Evolutionary conservation across 1,140 invertebrate genomes (phyloP).

Genomic region (Carposina sasakii): DNA sequence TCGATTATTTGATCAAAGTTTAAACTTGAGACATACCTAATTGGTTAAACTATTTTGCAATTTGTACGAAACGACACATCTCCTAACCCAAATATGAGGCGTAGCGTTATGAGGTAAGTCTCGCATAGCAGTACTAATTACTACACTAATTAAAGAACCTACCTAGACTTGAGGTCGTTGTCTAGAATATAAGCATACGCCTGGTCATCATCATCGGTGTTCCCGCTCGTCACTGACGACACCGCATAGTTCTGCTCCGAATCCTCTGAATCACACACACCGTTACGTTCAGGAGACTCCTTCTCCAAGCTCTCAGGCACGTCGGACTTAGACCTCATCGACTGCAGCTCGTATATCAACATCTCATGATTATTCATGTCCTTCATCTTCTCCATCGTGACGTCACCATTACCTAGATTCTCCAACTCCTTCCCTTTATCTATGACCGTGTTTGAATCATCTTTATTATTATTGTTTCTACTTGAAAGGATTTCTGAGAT

Average conservation of each 20-base stretch:
- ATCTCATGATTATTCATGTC: conserved; percentile 75
- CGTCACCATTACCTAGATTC: conserved; percentile 42
- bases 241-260: conserved; percentile 53
- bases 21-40: too few species aligned
- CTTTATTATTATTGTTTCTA: conserved; percentile 64
- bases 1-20: too few species aligned
- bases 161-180: conserved; percentile 66
- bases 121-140: too few species aligned
- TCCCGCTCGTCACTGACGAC: conserved; percentile 50
- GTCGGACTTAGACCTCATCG: conserved; percentile 68
- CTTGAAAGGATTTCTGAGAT: conserved; percentile 71
- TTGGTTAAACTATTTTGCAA: too few species aligned
- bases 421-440: conserved; percentile 60
- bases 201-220: conserved; percentile 47
- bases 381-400: conserved; percentile 60
- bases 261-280: conserved; percentile 48
- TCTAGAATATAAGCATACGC: conserved; percentile 61
- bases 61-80: too few species aligned
- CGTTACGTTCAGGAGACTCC: conserved; percentile 36
- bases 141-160: too few species aligned
- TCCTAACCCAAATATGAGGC: too few species aligned
- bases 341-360: conserved; percentile 73
- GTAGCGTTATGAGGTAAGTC: too few species aligned
- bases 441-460: conserved; percentile 58
- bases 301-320: conserved; percentile 47